Evolutionary conservation across 2,113 vertebrate species (phyloP), one percentile per base, ranked within the genome.

Genomic region (Nyctereutes procyonoides): DNA sequence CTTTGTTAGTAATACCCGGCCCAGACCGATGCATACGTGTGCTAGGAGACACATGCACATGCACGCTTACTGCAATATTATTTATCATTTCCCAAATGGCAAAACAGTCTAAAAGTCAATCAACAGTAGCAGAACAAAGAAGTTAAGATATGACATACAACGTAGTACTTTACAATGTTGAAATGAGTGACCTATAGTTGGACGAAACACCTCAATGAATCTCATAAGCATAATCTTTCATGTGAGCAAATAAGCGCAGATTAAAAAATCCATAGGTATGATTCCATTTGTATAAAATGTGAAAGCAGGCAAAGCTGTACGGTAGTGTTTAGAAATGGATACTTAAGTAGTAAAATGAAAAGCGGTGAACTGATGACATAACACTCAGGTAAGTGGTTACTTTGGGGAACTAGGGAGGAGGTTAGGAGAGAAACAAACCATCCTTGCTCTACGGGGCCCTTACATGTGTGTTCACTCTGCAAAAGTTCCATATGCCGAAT

Each of bases 1-100:
- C 15, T n/a, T 12, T 30, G 32, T 48, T 24, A 56, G 48, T 22
- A 62, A 56, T 22, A 55, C 10, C 20, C 85, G 56, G 24, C 60
- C 67, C 32, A 62, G 32, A 22, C 51, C 15, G 20, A 15, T 9
- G 74, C 22, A 1, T 30, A 2, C 1, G 10, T 71, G 55, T 4
- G 0, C 17, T 2, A 6, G 19, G 28, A 55, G 16, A 63, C 24
- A 8, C 1, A 28, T 5, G 24, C 1, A 3, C 1, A 9, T 19
- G 51, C 69, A 55, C 12, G 17, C 20, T 19, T 8, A 24, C 4
- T 6, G 32, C 1, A 5, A 32, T 8, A 13, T 30, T 81, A 30
- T 5, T 67, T 20, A 48, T 71, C 53, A 26, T 17, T 84, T 60
- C 12, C 63, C 9, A 38, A 43, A 43, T 55, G 76, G 51, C 10